Base-by-base conservation (phyloP, 2,888 invertebrate species). In the Melipona bicolor region DNA sequence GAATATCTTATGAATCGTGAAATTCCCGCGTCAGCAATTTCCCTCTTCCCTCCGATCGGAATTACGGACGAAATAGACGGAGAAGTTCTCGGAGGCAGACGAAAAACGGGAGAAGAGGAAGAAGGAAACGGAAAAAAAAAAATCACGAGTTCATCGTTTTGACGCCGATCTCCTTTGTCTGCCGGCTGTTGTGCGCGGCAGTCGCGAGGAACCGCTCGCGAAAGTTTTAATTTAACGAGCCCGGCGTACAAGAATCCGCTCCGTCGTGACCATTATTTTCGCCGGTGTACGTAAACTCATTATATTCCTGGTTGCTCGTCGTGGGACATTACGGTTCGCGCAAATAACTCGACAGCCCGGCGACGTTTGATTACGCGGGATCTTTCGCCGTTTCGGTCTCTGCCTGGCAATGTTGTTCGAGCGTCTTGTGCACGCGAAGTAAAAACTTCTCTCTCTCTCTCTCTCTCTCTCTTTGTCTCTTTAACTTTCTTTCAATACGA, bases 11-110 rank as follows among this genome's bases (percentile, higher is more conserved):
- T 80, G 64, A 86, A 69, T 73, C 81, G 77, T 69, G 77, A 80
- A 83, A 79, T 69, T 79, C 82, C 74, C 61, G 73, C 64, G 77
- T 61, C 67, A 83, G 64, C 77, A 81, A 85, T 85, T 88, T 78
- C 74, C 74, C 82, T 62, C 65, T 43, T 73, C 70, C 32, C 61
- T 76, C 69, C 56, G 52, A 27, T 61, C 68, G 61, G 64, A 77
- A 84, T 77, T 87, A 84, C 76, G 52, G 69, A 69, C 32, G 52
- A 71, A 27, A 15, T 17, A 24, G 43, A 56, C 50, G 4, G 5
- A 11, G 32, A 64, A 64, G 4, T 61, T 59, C 56, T 15, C n/a
- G 3, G 61, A 64, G 32, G 62, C 6, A 32, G 49, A 32, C 6
- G 59, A n/a, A 59, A 59, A 50, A 52, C 11, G 1, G 3, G 0